phyloP scores from a whole-genome alignment of 2,797 vertebrate genomes.

The Dendrocincla tyrannina region DNA sequence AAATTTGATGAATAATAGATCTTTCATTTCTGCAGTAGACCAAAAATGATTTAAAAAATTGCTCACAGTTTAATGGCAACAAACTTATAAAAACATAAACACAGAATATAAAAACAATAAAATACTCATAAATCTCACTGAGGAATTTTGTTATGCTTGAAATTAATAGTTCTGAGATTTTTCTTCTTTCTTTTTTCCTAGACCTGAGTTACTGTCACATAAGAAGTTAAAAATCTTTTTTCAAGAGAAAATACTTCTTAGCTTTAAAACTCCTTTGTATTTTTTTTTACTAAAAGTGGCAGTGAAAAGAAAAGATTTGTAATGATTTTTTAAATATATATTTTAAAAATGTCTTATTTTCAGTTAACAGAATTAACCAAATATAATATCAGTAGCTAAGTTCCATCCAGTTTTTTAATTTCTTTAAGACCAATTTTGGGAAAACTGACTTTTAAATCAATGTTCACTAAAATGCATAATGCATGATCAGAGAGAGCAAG shows the following conservation, averaged over 20 bases:
- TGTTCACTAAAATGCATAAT: neutral
- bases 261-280: neutral
- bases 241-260: neutral
- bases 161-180: neutral
- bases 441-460: neutral
- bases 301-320: neutral
- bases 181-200: neutral
- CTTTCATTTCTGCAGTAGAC: neutral
- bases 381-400: neutral
- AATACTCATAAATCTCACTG: neutral
- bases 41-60: neutral
- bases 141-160: neutral
- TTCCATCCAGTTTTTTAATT: neutral
- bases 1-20: neutral
- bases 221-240: neutral
- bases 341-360: neutral
- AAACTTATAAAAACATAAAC: neutral
- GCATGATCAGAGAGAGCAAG: neutral
- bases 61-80: neutral
- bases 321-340: neutral
- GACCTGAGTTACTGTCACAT: neutral
- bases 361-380: neutral
- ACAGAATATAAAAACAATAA: neutral
- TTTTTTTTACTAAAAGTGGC: neutral
- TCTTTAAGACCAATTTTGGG: neutral